Evolutionary conservation across 2,113 vertebrate species (phyloP), one percentile per base, ranked within the genome.

Genomic region (Nesogale talazaci): DNA sequence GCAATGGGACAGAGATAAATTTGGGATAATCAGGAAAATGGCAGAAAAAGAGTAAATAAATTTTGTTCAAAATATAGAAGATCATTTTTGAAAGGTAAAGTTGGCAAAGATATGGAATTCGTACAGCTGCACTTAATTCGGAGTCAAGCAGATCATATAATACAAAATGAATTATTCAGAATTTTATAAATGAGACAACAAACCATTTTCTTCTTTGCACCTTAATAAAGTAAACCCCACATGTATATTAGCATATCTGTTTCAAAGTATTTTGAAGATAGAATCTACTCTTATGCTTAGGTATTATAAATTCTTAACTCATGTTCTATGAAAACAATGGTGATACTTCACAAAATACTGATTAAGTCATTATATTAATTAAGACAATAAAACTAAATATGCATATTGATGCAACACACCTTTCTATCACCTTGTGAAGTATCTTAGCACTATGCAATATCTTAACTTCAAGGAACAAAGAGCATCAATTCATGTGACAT

Each of bases 401-500:
- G 79, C 8, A 27, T n/a, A 70, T 8, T 46, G 57, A 83, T 78
- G 59, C 88, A 88, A 87, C 86, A 89, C 8, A 23, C 3, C 85
- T 52, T 83, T 83, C 63, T 34, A 65, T 72, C 22, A 46, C 7
- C 6, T 83, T 82, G 63, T 27, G 75, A 88, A 81, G 8, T 52
- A 79, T 93, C 75, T 74, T 69, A 79, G 27, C 1, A 78, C 22
- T 92, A 90, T 10, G 40, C 83, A 74, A 46, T 34, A 10, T 23
- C 74, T 74, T 10, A 77, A 86, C 9, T 89, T 93, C 25, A 79
- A 85, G 16, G 20, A 67, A 67, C 75, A 91, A 19, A 59, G 52
- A 82, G 91, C 52, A 59, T 57, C 38, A 88, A 92, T 75, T 29
- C 67, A 91, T 59, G 92, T 16, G 67, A n/a, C 74, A 72, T 72